These are phyloP conservation scores for Drosophila yakuba DNA, from an alignment of 1,140 invertebrate species.

Conservation along the genomic window DNA sequence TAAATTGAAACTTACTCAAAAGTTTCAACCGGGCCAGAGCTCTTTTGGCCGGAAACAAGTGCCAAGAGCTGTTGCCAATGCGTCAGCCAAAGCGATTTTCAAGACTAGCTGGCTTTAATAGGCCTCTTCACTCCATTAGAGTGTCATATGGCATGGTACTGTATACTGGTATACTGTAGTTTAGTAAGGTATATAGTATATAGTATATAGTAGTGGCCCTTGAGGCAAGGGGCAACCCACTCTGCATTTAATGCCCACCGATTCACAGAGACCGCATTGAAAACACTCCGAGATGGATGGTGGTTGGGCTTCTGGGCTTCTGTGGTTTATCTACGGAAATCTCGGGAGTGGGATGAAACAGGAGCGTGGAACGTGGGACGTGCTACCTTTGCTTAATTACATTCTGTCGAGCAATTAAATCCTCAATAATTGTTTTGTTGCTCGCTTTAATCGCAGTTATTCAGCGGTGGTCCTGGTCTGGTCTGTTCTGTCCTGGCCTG, in stretches of 20 bases:
- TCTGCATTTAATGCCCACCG: slow-evolving; percentile 50
- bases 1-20: slow-evolving; percentile 78
- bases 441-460: slow-evolving; percentile 78
- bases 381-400: slow-evolving; percentile 81
- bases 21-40: slow-evolving; percentile 46
- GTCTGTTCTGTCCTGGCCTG: background rate
- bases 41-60: slow-evolving; percentile 34
- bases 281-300: slow-evolving; percentile 8
- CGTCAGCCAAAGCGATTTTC: slow-evolving; percentile 22
- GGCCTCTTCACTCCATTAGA: slow-evolving; percentile 45
- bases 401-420: slow-evolving; percentile 82
- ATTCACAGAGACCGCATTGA: slow-evolving; percentile 33
- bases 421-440: slow-evolving; percentile 82
- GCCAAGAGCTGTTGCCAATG: slow-evolving; percentile 42
- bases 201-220: slow-evolving; percentile 4
- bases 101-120: slow-evolving; percentile 49
- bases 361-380: slow-evolving; percentile 27
- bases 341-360: slow-evolving; percentile 2
- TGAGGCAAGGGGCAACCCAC: slow-evolving; percentile 14
- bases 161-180: too few species aligned
- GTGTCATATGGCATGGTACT: slow-evolving; percentile 11
- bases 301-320: slow-evolving; percentile 33
- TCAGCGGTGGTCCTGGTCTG: slow-evolving; percentile 44
- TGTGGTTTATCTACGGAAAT: slow-evolving; percentile 64
- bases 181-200: background rate